Evolutionary conservation across 2,888 invertebrate species (phyloP), one percentile per base, ranked within the genome.

Genomic region (Agonopterix alstromeriana): DNA sequence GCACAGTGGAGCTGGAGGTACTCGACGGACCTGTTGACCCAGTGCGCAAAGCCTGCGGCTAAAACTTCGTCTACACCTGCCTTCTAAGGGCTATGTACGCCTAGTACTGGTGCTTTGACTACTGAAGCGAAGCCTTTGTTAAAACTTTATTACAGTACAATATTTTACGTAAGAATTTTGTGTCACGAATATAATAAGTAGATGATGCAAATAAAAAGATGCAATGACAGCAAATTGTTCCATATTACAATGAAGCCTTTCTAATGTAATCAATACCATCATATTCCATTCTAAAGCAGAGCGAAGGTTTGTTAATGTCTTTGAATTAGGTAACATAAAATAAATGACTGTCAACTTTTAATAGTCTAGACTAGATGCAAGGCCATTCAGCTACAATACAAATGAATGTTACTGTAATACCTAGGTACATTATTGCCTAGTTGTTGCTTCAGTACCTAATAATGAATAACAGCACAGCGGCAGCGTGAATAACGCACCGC

Each of bases 1-100:
- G 67, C 74, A 67, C 71, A 72, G 68, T 70, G 57, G 69, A 71
- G 74, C 72, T 75, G 73, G 70, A 27, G 27, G 27, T 71, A 68
- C 82, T 82, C 64, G 64, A 80, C 65, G 68, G 77, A 76, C 78
- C 76, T 82, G 77, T 86, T 85, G 85, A 86, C 85, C 85, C 70
- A 85, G 71, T 82, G 73, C 60, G 72, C 71, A 71, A 59, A 66
- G 81, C 78, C 77, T 57, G 70, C 67, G 76, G 82, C 77, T 68
- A 70, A 73, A 77, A 74, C 74, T 79, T 73, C 63, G 64, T 65
- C 66, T 66, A 63, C 70, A 78, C 75, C 77, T 79, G 72, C 68
- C 66, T 58, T 60, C 63, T 55, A 62, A 70, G 11, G 11, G 42
- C 42, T 36, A 12, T 70, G 61, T 62, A 52, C 50, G 53, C 67